Evolutionary conservation across 2,797 vertebrate genomes (phyloP).

Genomic region (Hoplostethus mediterraneus): DNA sequence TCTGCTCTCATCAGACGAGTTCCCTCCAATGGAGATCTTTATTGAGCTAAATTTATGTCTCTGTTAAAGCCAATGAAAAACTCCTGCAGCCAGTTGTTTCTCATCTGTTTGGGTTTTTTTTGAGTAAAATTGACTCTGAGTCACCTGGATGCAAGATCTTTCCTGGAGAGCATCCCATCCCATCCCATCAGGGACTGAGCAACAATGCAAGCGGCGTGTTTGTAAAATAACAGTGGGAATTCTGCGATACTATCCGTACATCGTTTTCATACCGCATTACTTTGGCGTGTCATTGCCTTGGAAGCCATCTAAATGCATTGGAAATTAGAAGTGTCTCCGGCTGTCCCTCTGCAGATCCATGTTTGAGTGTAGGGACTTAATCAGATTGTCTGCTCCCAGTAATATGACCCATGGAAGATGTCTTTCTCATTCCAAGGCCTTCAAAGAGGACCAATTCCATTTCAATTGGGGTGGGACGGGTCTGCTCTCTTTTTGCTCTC

Average conservation of each 20-base stretch:
- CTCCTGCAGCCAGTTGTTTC: too few species aligned
- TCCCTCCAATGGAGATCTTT: not conserved
- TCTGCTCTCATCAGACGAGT: not conserved
- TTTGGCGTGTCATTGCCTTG: not conserved
- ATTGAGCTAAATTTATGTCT: too few species aligned
- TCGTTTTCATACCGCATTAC: not conserved
- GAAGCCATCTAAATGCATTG: constrained; percentile 3
- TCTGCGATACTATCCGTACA: too few species aligned
- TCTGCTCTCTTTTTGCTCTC: constrained; percentile 16
- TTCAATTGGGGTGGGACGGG: constrained; percentile 30
- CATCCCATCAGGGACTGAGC: too few species aligned
- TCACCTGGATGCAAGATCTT: too few species aligned
- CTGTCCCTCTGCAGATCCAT: not conserved
- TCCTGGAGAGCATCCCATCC: too few species aligned
- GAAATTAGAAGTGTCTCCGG: not conserved
- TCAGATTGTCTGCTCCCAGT: constrained; percentile 18
- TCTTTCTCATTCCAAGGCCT: constrained; percentile 51
- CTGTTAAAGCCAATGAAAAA: too few species aligned
- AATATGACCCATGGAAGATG: constrained; percentile 44
- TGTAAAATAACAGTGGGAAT: too few species aligned
- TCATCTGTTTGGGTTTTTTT: too few species aligned
- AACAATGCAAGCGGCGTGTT: too few species aligned
- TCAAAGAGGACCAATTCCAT: constrained; percentile 53
- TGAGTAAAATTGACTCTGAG: too few species aligned
- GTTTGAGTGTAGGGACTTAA: not conserved